These are phyloP conservation scores for Dastarcus helophoroides DNA, from an alignment of 2,888 invertebrate species.

Conservation along the genomic window DNA sequence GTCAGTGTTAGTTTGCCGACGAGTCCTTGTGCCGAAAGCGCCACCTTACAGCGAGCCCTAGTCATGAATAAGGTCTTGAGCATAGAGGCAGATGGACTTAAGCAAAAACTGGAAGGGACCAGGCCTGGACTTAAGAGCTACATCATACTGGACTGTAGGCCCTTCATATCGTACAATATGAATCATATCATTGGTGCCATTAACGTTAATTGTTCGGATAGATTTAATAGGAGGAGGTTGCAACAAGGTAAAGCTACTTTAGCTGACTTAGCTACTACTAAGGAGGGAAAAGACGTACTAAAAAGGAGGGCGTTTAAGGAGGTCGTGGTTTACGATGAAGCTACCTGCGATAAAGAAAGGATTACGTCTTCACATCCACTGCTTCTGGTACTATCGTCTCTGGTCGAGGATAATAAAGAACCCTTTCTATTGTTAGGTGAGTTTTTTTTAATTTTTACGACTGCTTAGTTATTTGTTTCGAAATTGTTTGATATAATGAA, in stretches of 20 bases:
- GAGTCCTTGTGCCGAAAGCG: conserved; percentile 45
- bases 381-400: conserved; percentile 51
- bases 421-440: conserved; percentile 56
- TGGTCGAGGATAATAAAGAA: conserved; percentile 55
- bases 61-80: conserved; percentile 41
- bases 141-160: conserved; percentile 53
- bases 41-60: conserved; percentile 40
- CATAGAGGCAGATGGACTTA: conserved; percentile 42
- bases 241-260: conserved; percentile 54
- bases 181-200: conserved; percentile 57
- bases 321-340: conserved; percentile 60
- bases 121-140: conserved; percentile 28
- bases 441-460: too few relatives aligned
- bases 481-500: too few relatives aligned
- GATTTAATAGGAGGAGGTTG: conserved; percentile 53
- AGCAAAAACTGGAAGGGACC: conserved; percentile 34
- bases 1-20: conserved; percentile 38
- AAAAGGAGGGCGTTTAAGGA: conserved; percentile 45
- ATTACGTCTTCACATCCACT: conserved; percentile 49
- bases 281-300: conserved; percentile 51
- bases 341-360: conserved; percentile 49
- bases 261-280: conserved; percentile 52
- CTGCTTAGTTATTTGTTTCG: neutral
- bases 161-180: conserved; percentile 58
- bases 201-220: conserved; percentile 60